These are phyloP conservation scores for Nymphalis c-album DNA, from an alignment of 2,888 invertebrate genomes.

Conservation along the genomic window DNA sequence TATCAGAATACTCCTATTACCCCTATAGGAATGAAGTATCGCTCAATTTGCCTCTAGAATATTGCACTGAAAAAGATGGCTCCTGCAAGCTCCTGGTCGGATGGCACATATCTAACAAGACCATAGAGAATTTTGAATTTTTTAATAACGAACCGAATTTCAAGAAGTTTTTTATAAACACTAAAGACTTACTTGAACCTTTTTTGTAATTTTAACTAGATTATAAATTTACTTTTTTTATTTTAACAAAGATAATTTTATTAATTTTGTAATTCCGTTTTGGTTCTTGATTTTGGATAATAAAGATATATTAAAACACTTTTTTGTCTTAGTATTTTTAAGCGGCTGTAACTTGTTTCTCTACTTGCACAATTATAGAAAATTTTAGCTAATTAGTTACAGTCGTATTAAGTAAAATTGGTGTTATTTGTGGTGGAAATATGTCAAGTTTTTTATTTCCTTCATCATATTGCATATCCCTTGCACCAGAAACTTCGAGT, in stretches of 20 bases:
- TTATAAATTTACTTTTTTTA: no score
- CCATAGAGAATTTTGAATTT: conserved; percentile 70
- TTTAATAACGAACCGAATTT: conserved; percentile 62
- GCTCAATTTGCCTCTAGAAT: conserved; percentile 58
- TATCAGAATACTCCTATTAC: conserved; percentile 69
- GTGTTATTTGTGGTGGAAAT: no score
- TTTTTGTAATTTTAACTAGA: conserved; percentile 15
- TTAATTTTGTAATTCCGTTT: neutral
- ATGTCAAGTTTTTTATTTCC: no score
- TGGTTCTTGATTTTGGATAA: no score
- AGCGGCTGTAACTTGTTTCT: no score
- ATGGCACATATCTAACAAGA: conserved; percentile 68
- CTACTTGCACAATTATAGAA: no score
- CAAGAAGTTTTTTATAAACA: conserved; percentile 52
- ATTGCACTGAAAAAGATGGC: conserved; percentile 62
- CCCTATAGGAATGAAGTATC: conserved; percentile 51
- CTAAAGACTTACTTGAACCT: conserved; percentile 9
- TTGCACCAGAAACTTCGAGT: no score
- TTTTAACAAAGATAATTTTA: neutral
- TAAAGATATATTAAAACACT: no score
- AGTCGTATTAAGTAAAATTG: no score
- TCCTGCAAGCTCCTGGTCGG: conserved; percentile 66
- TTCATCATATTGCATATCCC: no score
- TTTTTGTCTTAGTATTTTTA: no score
- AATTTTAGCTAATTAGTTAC: no score